Percentiles rank a stretch among this genome's conserved stretches.
Conservation (phyloP, 2,888 invertebrate genomes). For the Ophion ellenae region DNA sequence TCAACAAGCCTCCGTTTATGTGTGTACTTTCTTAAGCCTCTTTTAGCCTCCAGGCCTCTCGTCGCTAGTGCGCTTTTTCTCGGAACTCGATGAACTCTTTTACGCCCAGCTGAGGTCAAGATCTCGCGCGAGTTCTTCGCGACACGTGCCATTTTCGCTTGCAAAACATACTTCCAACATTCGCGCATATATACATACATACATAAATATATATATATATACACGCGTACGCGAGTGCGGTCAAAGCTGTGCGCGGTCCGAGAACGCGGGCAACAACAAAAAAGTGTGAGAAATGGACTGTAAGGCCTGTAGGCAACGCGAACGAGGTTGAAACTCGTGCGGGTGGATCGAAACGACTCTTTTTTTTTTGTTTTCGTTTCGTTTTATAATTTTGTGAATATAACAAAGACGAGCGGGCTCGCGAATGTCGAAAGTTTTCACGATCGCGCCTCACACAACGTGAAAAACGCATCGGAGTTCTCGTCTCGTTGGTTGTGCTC, state of each 20-base stretch:
- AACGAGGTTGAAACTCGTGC: slow-evolving; percentile 52
- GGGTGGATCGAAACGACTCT: slow-evolving; percentile 6
- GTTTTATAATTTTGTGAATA: slow-evolving; percentile 8
- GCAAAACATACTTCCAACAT: too few relatives aligned
- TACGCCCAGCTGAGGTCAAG: background rate
- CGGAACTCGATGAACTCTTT: background rate
- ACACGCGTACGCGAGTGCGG: background rate
- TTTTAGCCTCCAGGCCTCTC: too few relatives aligned
- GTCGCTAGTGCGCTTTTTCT: background rate
- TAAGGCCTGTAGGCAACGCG: slow-evolving; percentile 29
- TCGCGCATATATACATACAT: background rate
- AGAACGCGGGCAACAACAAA: background rate
- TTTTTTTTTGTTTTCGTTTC: background rate
- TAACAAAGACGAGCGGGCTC: background rate
- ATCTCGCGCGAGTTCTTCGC: background rate
- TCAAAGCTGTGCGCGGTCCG: background rate
- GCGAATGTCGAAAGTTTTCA: background rate
- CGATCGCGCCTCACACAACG: background rate
- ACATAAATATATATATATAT: background rate
- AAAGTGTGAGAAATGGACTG: slow-evolving; percentile 41
- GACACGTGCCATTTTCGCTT: slow-evolving; percentile 10
- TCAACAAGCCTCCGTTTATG: slow-evolving; percentile 8
- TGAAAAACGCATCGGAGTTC: background rate
- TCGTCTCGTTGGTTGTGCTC: too few relatives aligned
- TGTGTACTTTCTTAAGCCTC: background rate